phyloP scores from a whole-genome alignment of 1,140 invertebrate genomes.

The Anadara kagoshimensis region DNA sequence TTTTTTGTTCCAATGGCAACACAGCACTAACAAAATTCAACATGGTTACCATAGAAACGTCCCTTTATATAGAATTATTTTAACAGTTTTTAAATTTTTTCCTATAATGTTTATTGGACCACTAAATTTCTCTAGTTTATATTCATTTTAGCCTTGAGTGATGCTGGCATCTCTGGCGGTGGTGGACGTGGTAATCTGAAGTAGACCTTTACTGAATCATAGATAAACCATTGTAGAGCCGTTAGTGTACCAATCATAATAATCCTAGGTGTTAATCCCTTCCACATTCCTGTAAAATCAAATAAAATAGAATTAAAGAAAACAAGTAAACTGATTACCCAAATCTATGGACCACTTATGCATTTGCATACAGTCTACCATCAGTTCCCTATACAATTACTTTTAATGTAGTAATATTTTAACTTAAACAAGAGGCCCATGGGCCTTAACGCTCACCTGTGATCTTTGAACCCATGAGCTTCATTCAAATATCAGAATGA shows the following conservation, averaged over 20 bases:
- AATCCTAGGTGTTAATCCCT: conserved; percentile 96
- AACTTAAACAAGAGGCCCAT: too few species aligned
- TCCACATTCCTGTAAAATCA: conserved; percentile 86
- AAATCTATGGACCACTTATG: background rate
- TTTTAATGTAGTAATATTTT: too few species aligned
- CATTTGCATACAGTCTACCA: background rate
- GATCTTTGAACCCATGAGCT: too few species aligned
- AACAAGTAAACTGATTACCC: background rate
- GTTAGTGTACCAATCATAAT: conserved; percentile 99
- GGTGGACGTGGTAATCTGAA: conserved; percentile 94
- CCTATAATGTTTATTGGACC: too few species aligned
- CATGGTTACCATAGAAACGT: too few species aligned
- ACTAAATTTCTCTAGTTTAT: too few species aligned
- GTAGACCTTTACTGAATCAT: conserved; percentile 89
- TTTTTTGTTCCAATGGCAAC: too few species aligned
- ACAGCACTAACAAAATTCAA: too few species aligned
- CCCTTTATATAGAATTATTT: too few species aligned
- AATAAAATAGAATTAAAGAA: background rate
- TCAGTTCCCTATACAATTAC: background rate
- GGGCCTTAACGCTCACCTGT: too few species aligned
- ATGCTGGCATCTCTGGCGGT: conserved; percentile 98
- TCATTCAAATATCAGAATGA: too few species aligned
- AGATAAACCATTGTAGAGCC: conserved; percentile 99
- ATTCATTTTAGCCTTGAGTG: conserved; percentile 78
- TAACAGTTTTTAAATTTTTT: too few species aligned